Base-by-base conservation (phyloP, 2,797 vertebrate genomes). In the Luscinia megarhynchos region DNA sequence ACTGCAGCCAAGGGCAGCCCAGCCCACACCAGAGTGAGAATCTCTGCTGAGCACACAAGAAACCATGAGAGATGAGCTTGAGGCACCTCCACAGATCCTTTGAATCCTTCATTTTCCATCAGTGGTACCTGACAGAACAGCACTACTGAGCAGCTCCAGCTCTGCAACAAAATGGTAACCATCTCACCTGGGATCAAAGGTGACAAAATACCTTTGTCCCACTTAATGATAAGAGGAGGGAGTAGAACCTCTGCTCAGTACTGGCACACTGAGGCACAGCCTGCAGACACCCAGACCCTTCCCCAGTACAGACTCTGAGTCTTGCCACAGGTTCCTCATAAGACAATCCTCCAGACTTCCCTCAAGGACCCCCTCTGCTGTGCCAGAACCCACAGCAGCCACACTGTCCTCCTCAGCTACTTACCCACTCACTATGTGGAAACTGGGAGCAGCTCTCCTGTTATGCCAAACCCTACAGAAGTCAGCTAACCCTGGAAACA, bases 211-310 rank as follows among this genome's bases (percentile, higher is more conserved):
- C 12, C 20, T 67, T 77, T 81, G 24, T 72, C 36, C 15, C 45
- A 51, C n/a, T 20, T 38, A 29, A 29, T 51, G 18, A 22, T 12
- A 61, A 62, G 5, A 50, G 41, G 19, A 82, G 2, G 18, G 46
- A 84, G 10, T 3, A 48, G 14, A 6, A 74, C 21, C 23, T 19
- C 50, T 88, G 30, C 18, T 66, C 55, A 48, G 29, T 32, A 80
- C 3, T 46, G 20, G 20, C 38, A 68, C 0, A 0, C 13, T n/a
- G 30, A 85, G 30, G 20, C n/a, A 80, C 36, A 79, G 40, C 32
- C 59, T 66, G 48, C 38, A 76, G 40, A 58, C 46, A 63, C 13
- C 4, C 58, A 84, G 58, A 87, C 21, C 43, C 58, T 46, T 38
- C 13, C 27, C 16, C 29, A 38, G 15, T 26, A 23, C 34, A 90